Evolutionary conservation across 2,888 invertebrate genomes (phyloP).

Genomic region (Hirudinaria manillensis): DNA sequence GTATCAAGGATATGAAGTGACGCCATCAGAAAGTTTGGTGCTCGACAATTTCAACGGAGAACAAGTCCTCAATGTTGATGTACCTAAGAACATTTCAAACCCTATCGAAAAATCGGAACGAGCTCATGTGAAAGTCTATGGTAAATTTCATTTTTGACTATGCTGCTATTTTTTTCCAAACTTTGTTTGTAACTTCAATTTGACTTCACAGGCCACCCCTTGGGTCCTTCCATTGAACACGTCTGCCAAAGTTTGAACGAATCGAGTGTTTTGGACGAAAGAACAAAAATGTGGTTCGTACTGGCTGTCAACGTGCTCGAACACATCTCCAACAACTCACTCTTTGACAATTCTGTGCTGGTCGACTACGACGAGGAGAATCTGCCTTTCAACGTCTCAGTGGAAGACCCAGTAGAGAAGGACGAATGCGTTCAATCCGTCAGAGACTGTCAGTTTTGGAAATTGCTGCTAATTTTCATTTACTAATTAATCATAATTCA

Average conservation of each 20-base stretch:
- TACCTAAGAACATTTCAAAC: neutral
- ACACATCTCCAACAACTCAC: neutral
- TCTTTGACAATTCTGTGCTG: too few species aligned
- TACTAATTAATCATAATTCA: too few species aligned
- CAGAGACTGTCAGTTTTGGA: neutral
- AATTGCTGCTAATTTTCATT: neutral
- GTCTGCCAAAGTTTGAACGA: neutral
- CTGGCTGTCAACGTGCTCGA: neutral
- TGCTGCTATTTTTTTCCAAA: too few species aligned
- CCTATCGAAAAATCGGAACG: neutral
- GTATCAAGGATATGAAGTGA: neutral
- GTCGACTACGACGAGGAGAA: neutral
- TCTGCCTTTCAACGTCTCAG: neutral
- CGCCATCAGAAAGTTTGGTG: neutral
- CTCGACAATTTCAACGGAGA: neutral
- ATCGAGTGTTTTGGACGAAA: neutral
- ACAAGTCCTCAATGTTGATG: neutral
- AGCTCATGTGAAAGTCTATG: neutral
- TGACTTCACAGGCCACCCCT: neutral
- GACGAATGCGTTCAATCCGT: neutral
- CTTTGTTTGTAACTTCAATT: too few species aligned
- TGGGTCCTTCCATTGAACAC: too few species aligned
- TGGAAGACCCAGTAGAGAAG: neutral
- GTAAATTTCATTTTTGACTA: neutral
- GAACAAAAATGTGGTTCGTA: neutral